These are phyloP conservation scores for Drosophila nigromelanica DNA, from an alignment of 1,140 invertebrate species.

Conservation along the genomic window DNA sequence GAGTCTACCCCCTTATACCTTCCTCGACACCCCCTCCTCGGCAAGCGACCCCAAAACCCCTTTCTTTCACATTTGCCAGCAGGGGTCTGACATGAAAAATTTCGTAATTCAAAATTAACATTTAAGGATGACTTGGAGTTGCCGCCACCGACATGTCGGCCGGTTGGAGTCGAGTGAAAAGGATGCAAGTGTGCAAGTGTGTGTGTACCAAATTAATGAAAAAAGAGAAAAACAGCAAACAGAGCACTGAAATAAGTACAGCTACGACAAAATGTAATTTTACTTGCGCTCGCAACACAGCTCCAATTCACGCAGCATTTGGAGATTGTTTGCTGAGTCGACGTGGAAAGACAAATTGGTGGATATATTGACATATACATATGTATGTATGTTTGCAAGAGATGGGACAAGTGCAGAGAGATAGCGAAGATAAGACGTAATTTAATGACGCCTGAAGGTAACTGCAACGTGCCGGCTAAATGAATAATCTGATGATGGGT, in stretches of 20 bases:
- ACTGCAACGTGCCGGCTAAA: not conserved
- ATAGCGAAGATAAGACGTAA: not conserved
- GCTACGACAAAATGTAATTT: constrained; percentile 68
- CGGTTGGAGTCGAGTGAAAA: constrained; percentile 47
- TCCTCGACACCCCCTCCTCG: not conserved
- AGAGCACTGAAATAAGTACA: constrained; percentile 52
- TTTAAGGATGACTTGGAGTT: constrained; percentile 80
- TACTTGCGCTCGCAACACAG: constrained; percentile 44
- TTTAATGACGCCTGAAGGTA: not conserved
- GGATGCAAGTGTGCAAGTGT: constrained; percentile 38
- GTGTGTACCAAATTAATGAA: constrained; percentile 67
- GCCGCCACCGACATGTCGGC: constrained; percentile 47
- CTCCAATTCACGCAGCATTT: constrained; percentile 69
- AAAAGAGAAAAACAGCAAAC: constrained; percentile 58
- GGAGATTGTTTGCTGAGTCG: constrained; percentile 65
- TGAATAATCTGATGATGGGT: not conserved
- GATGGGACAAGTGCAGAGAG: not conserved
- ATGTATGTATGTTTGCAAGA: not conserved
- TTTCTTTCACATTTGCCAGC: constrained; percentile 16
- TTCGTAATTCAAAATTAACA: constrained; percentile 83
- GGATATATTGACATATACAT: not conserved
- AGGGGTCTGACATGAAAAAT: constrained; percentile 72
- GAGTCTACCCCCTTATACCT: constrained; percentile 1
- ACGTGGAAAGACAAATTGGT: not conserved
- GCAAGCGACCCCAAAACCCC: not conserved